Evolutionary conservation across 2,888 invertebrate species (phyloP).

Genomic region (Muschampia plurimacula): DNA sequence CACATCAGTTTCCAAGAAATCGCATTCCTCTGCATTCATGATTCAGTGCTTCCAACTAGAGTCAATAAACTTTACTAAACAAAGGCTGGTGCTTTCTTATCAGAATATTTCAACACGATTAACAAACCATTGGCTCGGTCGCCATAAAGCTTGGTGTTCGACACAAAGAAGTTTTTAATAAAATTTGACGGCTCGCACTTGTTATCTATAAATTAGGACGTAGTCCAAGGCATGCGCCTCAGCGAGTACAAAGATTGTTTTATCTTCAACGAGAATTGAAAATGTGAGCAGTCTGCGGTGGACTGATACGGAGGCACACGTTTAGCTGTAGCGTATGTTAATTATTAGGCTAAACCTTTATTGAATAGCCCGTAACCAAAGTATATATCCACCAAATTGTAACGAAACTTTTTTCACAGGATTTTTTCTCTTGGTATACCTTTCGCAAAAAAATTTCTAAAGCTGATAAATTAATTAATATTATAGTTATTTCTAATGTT

Average conservation of each 20-base stretch:
- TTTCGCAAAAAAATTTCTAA: too few species aligned
- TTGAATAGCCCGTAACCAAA: too few species aligned
- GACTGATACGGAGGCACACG: too few species aligned
- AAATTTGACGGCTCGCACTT: conserved; percentile 66
- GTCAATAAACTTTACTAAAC: conserved; percentile 65
- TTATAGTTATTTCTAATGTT: too few species aligned
- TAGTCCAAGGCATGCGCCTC: conserved; percentile 42
- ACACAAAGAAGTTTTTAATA: conserved; percentile 76
- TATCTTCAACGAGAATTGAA: too few species aligned
- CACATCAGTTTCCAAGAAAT: conserved; percentile 28
- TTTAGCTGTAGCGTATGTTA: too few species aligned
- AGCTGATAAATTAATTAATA: too few species aligned
- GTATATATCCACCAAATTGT: too few species aligned
- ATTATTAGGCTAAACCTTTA: too few species aligned
- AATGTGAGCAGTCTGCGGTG: too few species aligned
- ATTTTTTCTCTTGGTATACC: too few species aligned
- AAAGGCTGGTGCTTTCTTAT: conserved; percentile 61
- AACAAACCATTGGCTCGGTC: conserved; percentile 51
- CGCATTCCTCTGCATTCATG: conserved; percentile 43
- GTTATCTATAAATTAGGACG: conserved; percentile 58
- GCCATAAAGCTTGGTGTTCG: conserved; percentile 61
- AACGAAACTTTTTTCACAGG: too few species aligned
- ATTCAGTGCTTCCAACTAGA: conserved; percentile 50
- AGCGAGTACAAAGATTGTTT: not conserved
- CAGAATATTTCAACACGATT: conserved; percentile 62